Conservation (phyloP, 2,113 vertebrate species). For the Chascanopsetta lugubris region DNA sequence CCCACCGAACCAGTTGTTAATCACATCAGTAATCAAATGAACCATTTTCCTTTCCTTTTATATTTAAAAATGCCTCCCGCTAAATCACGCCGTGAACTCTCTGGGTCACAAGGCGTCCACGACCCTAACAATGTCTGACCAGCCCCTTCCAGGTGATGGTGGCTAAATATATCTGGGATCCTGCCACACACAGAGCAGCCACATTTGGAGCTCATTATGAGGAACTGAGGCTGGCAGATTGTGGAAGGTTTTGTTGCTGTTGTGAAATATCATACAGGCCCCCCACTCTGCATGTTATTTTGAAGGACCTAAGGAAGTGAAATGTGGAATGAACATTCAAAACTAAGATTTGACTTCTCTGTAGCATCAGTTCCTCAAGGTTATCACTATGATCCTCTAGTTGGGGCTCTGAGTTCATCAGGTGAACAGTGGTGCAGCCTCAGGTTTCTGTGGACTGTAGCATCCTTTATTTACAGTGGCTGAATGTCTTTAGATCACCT, state of each 20-base stretch:
- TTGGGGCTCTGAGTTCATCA: too few species aligned
- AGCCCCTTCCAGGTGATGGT: slow-evolving; percentile 26
- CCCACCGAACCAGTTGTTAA: neutral
- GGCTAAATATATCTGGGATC: slow-evolving; percentile 41
- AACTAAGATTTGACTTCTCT: neutral
- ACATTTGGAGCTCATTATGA: slow-evolving; percentile 15
- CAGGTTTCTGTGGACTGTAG: too few species aligned
- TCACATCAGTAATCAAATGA: neutral
- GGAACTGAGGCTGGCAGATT: neutral
- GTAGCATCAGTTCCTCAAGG: too few species aligned
- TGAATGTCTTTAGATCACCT: too few species aligned
- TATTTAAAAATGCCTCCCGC: neutral
- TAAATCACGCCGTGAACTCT: slow-evolving; percentile 3
- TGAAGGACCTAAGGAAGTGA: neutral
- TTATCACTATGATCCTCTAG: too few species aligned
- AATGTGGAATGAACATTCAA: neutral
- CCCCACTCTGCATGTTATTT: too few species aligned
- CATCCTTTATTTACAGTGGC: too few species aligned
- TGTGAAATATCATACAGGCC: neutral
- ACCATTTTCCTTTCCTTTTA: neutral
- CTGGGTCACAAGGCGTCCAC: slow-evolving; percentile 7
- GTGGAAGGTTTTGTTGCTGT: neutral
- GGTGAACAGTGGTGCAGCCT: too few species aligned
- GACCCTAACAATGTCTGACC: slow-evolving; percentile 22
- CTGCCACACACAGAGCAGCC: slow-evolving; percentile 48